A percentile compares a stretch with the other conserved stretches of the same genome.
These are phyloP conservation scores for Mixornis gularis DNA, from an alignment of 2,113 vertebrate genomes.

Conservation along the genomic window DNA sequence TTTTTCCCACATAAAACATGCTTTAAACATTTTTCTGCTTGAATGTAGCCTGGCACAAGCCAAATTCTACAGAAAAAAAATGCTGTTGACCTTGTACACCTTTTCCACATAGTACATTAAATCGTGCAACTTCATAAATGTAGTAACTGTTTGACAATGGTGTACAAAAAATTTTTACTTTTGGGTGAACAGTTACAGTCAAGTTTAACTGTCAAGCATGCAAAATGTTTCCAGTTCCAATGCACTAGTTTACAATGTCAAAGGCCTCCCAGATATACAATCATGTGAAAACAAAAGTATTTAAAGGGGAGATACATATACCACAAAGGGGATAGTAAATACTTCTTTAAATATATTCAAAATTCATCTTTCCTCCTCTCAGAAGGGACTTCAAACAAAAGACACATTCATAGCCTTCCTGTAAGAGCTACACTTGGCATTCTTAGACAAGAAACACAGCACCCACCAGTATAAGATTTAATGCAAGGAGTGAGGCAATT, in stretches of 20 bases:
- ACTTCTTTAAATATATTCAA: neutral
- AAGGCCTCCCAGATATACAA: neutral
- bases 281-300: neutral
- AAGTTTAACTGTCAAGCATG: neutral
- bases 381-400: neutral
- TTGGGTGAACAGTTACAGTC: accelerated
- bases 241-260: neutral
- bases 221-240: neutral
- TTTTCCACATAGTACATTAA: neutral
- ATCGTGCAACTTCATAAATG: neutral
- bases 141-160: accelerated
- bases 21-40: neutral
- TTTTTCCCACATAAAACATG: neutral
- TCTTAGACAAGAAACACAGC: neutral
- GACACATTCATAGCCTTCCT: neutral
- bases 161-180: neutral
- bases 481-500: accelerated
- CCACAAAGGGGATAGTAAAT: accelerated
- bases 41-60: neutral
- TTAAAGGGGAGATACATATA: too few relatives aligned
- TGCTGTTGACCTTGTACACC: neutral
- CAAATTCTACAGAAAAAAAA: neutral
- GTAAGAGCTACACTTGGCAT: accelerated
- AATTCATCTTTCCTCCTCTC: neutral
- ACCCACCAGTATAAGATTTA: accelerated